phyloP scores from a whole-genome alignment of 1,140 invertebrate species.

The Acromyrmex charruanus region DNA sequence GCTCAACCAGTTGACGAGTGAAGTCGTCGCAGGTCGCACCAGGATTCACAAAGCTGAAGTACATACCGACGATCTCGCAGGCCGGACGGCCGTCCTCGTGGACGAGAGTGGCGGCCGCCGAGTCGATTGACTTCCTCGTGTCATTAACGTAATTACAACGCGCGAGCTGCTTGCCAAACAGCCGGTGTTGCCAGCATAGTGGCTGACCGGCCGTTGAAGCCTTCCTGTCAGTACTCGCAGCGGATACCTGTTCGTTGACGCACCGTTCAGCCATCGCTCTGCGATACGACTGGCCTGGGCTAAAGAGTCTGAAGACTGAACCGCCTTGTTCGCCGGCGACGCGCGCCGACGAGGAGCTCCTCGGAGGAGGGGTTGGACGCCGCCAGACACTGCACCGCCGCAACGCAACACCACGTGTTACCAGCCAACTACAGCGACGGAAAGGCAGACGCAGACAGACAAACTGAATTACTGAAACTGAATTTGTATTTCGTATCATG shows the following conservation, averaged over 20 bases:
- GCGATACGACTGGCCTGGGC: conserved; percentile 1
- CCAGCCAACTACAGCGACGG: neutral
- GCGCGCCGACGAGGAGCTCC: conserved; percentile 29
- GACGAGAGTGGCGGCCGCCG: conserved; percentile 71
- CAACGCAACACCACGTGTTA: neutral
- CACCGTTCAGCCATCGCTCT: conserved; percentile 74
- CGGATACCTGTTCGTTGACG: conserved; percentile 60
- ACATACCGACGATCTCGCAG: conserved; percentile 90
- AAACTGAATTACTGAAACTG: neutral
- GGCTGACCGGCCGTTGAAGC: conserved; percentile 50
- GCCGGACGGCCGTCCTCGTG: conserved; percentile 81
- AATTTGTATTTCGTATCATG: conserved; percentile 62
- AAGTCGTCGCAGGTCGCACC: conserved; percentile 88
- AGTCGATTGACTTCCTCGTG: conserved; percentile 69
- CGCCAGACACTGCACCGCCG: neutral
- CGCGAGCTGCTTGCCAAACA: conserved; percentile 83
- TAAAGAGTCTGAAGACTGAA: too few relatives aligned
- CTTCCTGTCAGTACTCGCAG: conserved; percentile 53
- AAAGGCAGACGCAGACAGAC: conserved; percentile 29
- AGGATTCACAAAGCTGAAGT: conserved; percentile 90
- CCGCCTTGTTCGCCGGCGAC: conserved; percentile 14
- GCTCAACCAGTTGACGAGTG: conserved; percentile 88
- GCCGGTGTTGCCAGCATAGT: conserved; percentile 82
- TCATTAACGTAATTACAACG: conserved; percentile 79
- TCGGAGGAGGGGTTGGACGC: conserved; percentile 10